Conservation (phyloP, 2,888 invertebrate genomes). For the Spodoptera exigua region DNA sequence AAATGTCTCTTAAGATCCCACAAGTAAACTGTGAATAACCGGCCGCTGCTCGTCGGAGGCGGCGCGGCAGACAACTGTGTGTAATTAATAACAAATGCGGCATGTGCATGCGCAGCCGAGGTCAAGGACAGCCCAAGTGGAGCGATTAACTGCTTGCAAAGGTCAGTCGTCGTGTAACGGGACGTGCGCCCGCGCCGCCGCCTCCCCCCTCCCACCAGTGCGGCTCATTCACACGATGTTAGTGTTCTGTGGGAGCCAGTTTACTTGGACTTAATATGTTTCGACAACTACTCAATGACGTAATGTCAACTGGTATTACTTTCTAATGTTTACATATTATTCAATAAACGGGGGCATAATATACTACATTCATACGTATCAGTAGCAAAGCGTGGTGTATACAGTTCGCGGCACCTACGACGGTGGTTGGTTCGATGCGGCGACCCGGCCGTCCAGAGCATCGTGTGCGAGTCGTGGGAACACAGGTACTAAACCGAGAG, state of each 20-base stretch:
- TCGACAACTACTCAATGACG: too few relatives aligned
- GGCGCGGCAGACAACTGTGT: conserved; percentile 22
- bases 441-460: too few relatives aligned
- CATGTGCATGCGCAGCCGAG: conserved; percentile 49
- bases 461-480: conserved; percentile 30
- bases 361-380: too few relatives aligned
- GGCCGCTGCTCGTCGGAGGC: conserved; percentile 10
- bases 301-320: too few relatives aligned
- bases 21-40: conserved; percentile 19
- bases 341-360: too few relatives aligned
- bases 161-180: conserved; percentile 64
- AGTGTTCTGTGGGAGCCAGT: conserved; percentile 36
- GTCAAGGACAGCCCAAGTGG: conserved; percentile 63
- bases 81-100: conserved; percentile 44
- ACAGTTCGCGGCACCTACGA: too few relatives aligned
- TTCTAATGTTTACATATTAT: too few relatives aligned
- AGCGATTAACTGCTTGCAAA: conserved; percentile 56
- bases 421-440: too few relatives aligned
- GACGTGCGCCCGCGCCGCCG: conserved; percentile 50
- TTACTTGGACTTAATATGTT: conserved; percentile 9
- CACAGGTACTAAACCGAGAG: conserved; percentile 26
- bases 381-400: too few relatives aligned
- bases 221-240: conserved; percentile 46
- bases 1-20: too few relatives aligned
- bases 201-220: conserved; percentile 11